phyloP scores from a whole-genome alignment of 2,888 invertebrate species.

The Pinctada fucata region DNA sequence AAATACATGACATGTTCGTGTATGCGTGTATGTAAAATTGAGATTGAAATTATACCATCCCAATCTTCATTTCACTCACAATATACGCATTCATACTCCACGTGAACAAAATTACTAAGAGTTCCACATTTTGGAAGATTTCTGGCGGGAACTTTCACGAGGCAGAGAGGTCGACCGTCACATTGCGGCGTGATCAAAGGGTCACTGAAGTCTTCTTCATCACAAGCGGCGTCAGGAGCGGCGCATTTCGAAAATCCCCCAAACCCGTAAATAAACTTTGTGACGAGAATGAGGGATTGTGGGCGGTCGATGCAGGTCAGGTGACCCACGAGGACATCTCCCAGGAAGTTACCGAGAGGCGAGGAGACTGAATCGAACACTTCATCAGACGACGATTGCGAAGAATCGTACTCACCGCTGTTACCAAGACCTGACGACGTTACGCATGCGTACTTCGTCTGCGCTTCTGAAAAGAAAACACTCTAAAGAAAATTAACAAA shows the following conservation, averaged over 20 bases:
- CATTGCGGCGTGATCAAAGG: slow-evolving; percentile 26
- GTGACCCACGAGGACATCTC: slow-evolving; percentile 20
- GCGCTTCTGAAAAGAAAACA: slow-evolving; percentile 8
- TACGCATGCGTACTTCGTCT: slow-evolving; percentile 30
- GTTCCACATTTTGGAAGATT: slow-evolving; percentile 27
- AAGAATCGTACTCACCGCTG: slow-evolving; percentile 18
- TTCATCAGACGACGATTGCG: slow-evolving; percentile 15
- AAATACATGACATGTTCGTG: too few species aligned
- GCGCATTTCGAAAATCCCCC: slow-evolving; percentile 32
- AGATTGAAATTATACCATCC: too few species aligned
- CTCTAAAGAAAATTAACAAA: too few species aligned
- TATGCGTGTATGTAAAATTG: too few species aligned
- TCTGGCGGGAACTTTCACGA: slow-evolving; percentile 10
- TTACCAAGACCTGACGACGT: slow-evolving; percentile 2
- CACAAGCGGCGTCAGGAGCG: slow-evolving; percentile 33
- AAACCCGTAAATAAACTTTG: slow-evolving; percentile 36
- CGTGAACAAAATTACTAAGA: slow-evolving; percentile 38
- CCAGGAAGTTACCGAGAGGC: slow-evolving; percentile 2
- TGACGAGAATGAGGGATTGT: slow-evolving; percentile 31
- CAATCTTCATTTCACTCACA: slow-evolving; percentile 22
- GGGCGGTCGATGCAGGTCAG: slow-evolving; percentile 23
- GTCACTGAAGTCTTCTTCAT: slow-evolving; percentile 27
- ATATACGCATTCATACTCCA: slow-evolving; percentile 41
- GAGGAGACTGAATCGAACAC: slow-evolving; percentile 4
- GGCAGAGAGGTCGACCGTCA: slow-evolving; percentile 29